Conservation (phyloP, 2,888 invertebrate genomes). For the Eupeodes latifasciatus region DNA sequence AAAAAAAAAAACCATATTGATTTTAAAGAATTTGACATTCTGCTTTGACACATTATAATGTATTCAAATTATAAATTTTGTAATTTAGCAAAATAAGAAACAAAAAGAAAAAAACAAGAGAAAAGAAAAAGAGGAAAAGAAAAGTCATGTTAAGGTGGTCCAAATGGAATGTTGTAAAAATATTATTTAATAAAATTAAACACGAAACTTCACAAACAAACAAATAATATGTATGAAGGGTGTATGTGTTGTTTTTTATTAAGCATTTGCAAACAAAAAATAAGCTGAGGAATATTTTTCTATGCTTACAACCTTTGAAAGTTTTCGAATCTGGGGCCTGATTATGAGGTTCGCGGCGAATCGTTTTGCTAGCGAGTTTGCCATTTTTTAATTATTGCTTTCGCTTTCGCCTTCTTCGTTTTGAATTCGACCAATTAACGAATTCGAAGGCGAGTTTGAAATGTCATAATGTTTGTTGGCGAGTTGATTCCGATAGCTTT, state of each 20-base stretch:
- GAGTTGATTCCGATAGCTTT: no score
- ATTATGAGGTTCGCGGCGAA: no score
- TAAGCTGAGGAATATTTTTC: no score
- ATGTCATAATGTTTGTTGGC: no score
- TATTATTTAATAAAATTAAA: slow-evolving; percentile 39
- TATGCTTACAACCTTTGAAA: no score
- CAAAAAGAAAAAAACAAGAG: slow-evolving; percentile 1
- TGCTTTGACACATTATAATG: slow-evolving; percentile 45
- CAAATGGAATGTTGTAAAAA: slow-evolving; percentile 36
- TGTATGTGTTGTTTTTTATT: not conserved
- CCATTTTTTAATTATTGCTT: no score
- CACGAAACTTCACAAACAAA: slow-evolving; percentile 24
- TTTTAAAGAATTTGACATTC: slow-evolving; percentile 41
- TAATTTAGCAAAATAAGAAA: not conserved
- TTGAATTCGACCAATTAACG: no score
- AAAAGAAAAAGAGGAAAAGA: slow-evolving; percentile 9
- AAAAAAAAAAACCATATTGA: not conserved
- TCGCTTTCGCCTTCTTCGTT: no score
- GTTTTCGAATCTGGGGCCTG: no score
- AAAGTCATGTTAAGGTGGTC: slow-evolving; percentile 11
- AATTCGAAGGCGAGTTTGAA: no score
- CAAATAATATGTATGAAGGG: no score
- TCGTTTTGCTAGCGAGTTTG: no score
- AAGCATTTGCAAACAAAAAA: not conserved
- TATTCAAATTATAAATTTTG: not conserved